Percentiles rank a stretch among this genome's conserved stretches.
Conservation (phyloP, 2,113 vertebrate species). For the Natator depressus region DNA sequence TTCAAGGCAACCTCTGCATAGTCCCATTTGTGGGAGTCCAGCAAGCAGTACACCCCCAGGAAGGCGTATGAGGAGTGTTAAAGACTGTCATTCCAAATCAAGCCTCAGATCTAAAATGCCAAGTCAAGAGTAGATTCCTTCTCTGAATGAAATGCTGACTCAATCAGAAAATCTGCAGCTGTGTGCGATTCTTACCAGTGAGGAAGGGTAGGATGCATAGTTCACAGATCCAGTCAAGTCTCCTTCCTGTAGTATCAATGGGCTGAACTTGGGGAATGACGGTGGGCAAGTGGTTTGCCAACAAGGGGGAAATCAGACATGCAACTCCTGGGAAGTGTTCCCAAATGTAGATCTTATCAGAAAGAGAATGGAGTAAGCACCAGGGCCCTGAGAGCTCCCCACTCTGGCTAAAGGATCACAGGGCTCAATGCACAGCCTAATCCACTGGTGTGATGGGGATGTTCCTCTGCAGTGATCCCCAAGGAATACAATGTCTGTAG, state of each 20-base stretch:
- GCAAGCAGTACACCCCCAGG: rapidly evolving
- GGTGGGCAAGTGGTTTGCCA: background rate
- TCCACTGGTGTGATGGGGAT: background rate
- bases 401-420: background rate
- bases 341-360: background rate
- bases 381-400: background rate
- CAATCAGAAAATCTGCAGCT: background rate
- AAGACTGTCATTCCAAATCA: background rate
- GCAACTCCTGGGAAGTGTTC: background rate
- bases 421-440: background rate
- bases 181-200: rapidly evolving
- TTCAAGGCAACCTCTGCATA: rapidly evolving
- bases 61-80: rapidly evolving
- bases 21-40: background rate
- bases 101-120: rapidly evolving
- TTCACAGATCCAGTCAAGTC: rapidly evolving
- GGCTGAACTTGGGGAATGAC: background rate
- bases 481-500: background rate
- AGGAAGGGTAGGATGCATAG: background rate
- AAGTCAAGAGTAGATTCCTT: background rate
- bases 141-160: background rate
- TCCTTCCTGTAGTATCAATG: background rate
- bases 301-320: background rate
- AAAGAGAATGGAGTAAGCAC: background rate
- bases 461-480: background rate